Evolutionary conservation across 92 coral and sea anemone species (phyloP), one percentile per base, ranked within the genome.

Genomic region (Porites rus): DNA sequence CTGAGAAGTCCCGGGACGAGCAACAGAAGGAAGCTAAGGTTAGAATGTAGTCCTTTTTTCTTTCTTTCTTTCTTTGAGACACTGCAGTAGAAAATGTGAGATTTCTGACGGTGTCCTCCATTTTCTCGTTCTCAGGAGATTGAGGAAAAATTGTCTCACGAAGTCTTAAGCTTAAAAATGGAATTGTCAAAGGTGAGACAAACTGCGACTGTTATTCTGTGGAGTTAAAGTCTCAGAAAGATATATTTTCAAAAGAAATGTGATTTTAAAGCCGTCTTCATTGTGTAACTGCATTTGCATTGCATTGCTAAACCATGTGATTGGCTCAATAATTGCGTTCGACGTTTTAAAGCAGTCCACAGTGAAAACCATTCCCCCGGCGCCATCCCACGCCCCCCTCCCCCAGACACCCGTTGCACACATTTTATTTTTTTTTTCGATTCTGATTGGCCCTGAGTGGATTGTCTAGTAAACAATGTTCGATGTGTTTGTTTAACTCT

Each of bases 1-100:
- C 88, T 69, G 89, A 92, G 80, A 83, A 86, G 19, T 78, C 90
- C 87, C 80, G 87, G 77, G 25, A 83, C 51, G 94, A 93, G 77
- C 98, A 87, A 68, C 92, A 88, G 54, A 90, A 87, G 31, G 96
- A 88, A 66, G 89, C 98, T 1, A 93, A 90, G 94, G 98, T 91
- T 83, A 18, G 74, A 69, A 24, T 13, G 19, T 38, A 46, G 72
- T 63, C 19, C 6, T 38, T 4, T 38, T 38, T 38, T 14, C 65
- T 74, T 43, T 10, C 31, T 51, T 14, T 52, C n/a, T 1, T 10
- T 71, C 56, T 19, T 25, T 19, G 10, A 38, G n/a, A 12, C 4
- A 38, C 13, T 43, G 3, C 46, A 72, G 54, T 11, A n/a, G 50
- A 52, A 72, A 72, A 54, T 43, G 4, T 74, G 16, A 18, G 7